Conservation (phyloP, 2,113 vertebrate species). For the Takifugu flavidus region DNA sequence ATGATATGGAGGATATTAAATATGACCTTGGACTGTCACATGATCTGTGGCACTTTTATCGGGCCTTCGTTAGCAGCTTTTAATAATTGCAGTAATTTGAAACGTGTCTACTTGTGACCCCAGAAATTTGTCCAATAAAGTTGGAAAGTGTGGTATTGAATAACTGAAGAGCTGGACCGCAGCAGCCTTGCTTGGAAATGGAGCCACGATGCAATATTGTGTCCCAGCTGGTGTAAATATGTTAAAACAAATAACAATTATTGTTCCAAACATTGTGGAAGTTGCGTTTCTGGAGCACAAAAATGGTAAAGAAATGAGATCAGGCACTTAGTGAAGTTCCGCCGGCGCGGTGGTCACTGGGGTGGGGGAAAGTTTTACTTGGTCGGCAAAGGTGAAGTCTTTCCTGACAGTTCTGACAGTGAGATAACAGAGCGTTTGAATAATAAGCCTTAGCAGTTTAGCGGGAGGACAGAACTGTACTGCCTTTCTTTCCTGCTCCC, state of each 20-base stretch:
- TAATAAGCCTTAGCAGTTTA: constrained; percentile 53
- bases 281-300: too few relatives aligned
- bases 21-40: constrained; percentile 3
- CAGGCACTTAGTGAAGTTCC: too few relatives aligned
- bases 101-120: not conserved
- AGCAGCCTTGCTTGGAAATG: too few relatives aligned
- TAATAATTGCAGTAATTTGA: not conserved
- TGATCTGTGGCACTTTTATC: constrained; percentile 7
- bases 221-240: too few relatives aligned
- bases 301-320: too few relatives aligned
- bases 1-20: constrained; percentile 24
- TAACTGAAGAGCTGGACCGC: too few relatives aligned
- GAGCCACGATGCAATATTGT: too few relatives aligned
- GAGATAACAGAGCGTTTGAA: constrained; percentile 49
- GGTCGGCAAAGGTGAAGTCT: constrained; percentile 39
- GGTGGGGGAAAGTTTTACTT: constrained; percentile 12
- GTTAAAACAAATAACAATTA: too few relatives aligned
- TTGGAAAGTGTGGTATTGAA: too few relatives aligned
- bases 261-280: too few relatives aligned
- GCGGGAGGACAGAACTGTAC: constrained; percentile 33
- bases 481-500: constrained; percentile 26
- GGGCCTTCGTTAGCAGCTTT: constrained; percentile 20
- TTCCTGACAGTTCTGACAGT: constrained; percentile 26
- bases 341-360: not conserved
- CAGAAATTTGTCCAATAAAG: not conserved